Percentiles rank a stretch among this genome's conserved stretches.
Evolutionary conservation across 1,140 invertebrate species (phyloP).

Genomic region (Vanessa atalanta): DNA sequence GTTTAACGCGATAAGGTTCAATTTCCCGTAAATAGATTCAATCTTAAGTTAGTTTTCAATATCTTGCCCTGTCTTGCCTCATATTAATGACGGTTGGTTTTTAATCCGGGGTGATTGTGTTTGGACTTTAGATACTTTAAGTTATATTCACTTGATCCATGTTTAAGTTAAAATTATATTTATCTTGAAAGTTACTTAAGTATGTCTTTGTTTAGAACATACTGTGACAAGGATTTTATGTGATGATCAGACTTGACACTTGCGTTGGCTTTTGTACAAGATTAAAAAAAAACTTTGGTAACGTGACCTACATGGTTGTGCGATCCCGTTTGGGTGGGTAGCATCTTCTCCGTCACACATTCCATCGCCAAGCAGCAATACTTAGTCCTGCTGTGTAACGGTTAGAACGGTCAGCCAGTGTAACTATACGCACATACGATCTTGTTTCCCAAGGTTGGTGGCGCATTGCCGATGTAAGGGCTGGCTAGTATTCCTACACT

Average conservation of each 20-base stretch:
- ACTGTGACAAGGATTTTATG: constrained; percentile 1
- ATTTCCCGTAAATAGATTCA: constrained; percentile 26
- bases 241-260: not conserved
- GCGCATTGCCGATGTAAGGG: no score
- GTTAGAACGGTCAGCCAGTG: no score
- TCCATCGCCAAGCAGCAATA: no score
- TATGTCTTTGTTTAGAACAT: not conserved
- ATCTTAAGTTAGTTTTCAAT: constrained; percentile 41
- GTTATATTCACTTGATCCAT: constrained; percentile 10
- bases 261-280: not conserved
- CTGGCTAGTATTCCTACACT: no score
- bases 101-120: constrained; percentile 56
- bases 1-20: constrained; percentile 36
- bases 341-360: no score
- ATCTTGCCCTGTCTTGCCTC: constrained; percentile 58
- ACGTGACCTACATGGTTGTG: no score
- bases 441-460: no score
- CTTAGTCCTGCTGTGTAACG: no score
- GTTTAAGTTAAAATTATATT: constrained; percentile 7
- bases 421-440: no score
- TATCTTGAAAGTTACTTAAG: not conserved
- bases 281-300: no score
- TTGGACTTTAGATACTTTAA: constrained; percentile 20
- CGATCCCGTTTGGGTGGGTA: no score
- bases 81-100: constrained; percentile 68